These are phyloP conservation scores for Phalacrocorax carbo DNA, from an alignment of 2,113 vertebrate species.

Conservation along the genomic window DNA sequence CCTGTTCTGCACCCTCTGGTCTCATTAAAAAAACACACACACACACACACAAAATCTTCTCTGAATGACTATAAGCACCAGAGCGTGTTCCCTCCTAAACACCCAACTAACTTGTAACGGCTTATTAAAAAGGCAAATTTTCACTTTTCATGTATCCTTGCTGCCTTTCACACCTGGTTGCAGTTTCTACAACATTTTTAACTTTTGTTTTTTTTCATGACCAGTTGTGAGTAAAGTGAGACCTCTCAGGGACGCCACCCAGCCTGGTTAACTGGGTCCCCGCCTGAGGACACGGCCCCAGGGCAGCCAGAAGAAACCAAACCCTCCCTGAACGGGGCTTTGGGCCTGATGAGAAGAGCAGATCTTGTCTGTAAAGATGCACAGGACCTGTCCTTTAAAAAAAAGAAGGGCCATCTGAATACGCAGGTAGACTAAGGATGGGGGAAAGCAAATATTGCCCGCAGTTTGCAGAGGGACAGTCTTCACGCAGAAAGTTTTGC, in stretches of 20 bases:
- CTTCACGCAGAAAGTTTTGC: neutral
- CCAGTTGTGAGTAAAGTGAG: neutral
- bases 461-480: neutral
- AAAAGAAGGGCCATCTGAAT: neutral
- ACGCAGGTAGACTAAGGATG: neutral
- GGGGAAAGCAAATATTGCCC: neutral
- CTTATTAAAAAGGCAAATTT: conserved; percentile 76
- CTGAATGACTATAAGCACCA: conserved; percentile 70
- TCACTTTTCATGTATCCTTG: conserved; percentile 75
- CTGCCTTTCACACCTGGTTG: conserved; percentile 65
- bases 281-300: neutral
- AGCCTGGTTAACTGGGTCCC: neutral
- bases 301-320: neutral
- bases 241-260: neutral
- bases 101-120: conserved; percentile 51
- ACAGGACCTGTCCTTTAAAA: neutral
- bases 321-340: neutral
- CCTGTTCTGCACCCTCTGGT: conserved; percentile 12
- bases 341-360: neutral
- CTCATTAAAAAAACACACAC: conserved; percentile 25
- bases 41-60: conserved; percentile 28
- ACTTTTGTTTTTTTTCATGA: conserved; percentile 13
- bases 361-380: neutral
- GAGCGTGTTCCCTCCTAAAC: conserved; percentile 48
- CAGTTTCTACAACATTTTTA: conserved; percentile 58